Base-by-base conservation (phyloP, 2,113 vertebrate species). In the Tragelaphus scriptus region DNA sequence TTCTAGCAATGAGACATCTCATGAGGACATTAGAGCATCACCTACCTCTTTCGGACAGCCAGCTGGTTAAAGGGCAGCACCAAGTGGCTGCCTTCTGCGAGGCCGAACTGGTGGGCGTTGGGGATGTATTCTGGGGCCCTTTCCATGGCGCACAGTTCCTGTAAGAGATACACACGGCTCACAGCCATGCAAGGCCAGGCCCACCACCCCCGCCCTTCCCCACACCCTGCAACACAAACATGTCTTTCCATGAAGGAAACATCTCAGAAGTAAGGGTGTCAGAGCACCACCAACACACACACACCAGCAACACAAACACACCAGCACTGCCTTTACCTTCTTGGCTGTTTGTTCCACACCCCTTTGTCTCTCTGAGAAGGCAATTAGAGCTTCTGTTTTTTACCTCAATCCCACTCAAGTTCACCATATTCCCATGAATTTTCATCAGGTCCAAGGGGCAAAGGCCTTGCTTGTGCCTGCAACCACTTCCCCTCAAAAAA, bases 81-180 rank as follows among this genome's bases (percentile, higher is more conserved):
- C 95, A 99, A 98, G 98, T 99, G 99, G 98, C 99, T 99, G 97
- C 99, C 98, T 98, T 91, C 99, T 16, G 99, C 98, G 30, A 99
- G 99, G 55, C 99, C 99, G 86, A 99, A 99, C 98, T 99, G 99
- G 98, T 98, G 98, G 3, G 99, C 99, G 1, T 98, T 96, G 2
- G 98, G 92, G 61, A 99, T 82, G 16, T 98, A 98, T 53, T 47
- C 97, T 0, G 98, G 98, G 63, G 98, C 88, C 2, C 93, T 77
- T 77, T 98, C 98, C 10, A 96, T 96, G 1, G 91, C 93, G 96
- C 99, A 99, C 97, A 98, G 96, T 36, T 94, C 97, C 99, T 99
- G 98, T 88, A 98, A 97, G 2, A 32, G 84, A 58, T 0, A 0
- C 40, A n/a, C 2, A 13, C 0, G 1, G 47, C 15, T 51, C 88